A percentile compares a stretch with the other conserved stretches of the same genome.
Conservation (phyloP, 2,888 invertebrate genomes). For the Agrochola lychnidis region DNA sequence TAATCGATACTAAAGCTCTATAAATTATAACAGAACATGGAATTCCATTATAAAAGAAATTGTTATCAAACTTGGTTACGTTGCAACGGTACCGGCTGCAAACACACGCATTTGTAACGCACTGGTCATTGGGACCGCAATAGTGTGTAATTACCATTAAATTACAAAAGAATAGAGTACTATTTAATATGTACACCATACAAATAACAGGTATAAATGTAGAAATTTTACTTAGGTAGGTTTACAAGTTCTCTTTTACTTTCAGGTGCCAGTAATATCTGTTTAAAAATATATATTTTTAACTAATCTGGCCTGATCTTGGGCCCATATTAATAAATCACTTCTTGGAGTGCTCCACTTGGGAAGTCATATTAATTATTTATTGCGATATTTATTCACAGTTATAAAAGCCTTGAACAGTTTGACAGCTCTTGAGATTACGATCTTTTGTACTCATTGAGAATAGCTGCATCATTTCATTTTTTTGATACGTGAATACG, state of each 20-base stretch:
- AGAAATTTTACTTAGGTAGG: neutral
- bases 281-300: neutral
- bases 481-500: neutral
- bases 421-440: slow-evolving; percentile 1
- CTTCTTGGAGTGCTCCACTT: neutral
- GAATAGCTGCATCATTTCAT: no score
- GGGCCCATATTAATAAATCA: slow-evolving; percentile 4
- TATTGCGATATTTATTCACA: neutral
- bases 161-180: no score
- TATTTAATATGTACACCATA: no score
- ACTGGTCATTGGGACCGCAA: neutral
- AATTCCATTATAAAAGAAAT: neutral
- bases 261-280: neutral
- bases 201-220: no score
- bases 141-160: no score
- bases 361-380: neutral
- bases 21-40: neutral
- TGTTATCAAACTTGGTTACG: slow-evolving; percentile 7
- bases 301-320: neutral
- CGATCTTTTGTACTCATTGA: no score
- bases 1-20: neutral
- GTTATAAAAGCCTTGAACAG: no score
- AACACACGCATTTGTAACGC: slow-evolving; percentile 1
- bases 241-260: neutral
- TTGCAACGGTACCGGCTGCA: slow-evolving; percentile 3